A percentile compares a stretch with the other conserved stretches of the same genome.
Evolutionary conservation across 2,113 vertebrate species (phyloP).

Genomic region (Hirundichthys speculiger): DNA sequence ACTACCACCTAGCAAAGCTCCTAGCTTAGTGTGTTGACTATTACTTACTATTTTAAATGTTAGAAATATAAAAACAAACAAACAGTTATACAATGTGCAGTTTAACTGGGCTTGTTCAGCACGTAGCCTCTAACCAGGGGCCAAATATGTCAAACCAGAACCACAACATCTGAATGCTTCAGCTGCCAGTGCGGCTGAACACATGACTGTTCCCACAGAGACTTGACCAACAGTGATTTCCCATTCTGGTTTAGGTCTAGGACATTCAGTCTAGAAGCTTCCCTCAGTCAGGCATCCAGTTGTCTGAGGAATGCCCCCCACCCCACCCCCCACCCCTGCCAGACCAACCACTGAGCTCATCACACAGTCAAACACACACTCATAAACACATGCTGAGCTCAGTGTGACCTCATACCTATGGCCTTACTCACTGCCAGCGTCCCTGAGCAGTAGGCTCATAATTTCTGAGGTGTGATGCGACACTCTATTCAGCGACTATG

Average conservation of each 20-base stretch:
- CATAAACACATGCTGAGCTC: constrained; percentile 40
- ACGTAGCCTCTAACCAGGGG: no score
- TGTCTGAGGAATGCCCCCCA: constrained; percentile 61
- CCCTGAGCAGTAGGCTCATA: constrained; percentile 52
- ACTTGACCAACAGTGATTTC: constrained; percentile 36
- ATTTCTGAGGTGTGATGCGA: constrained; percentile 63
- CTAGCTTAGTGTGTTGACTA: no score
- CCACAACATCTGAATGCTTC: no score
- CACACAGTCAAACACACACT: constrained; percentile 7
- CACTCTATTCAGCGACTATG: constrained; percentile 49
- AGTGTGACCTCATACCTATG: constrained; percentile 38
- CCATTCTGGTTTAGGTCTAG: constrained; percentile 29
- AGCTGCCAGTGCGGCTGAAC: not conserved
- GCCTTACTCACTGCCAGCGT: constrained; percentile 53
- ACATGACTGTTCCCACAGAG: constrained; percentile 25
- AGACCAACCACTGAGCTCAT: constrained; percentile 67
- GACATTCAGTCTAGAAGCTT: constrained; percentile 69
- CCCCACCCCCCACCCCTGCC: constrained; percentile 29
- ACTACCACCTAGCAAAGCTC: no score
- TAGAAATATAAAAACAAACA: no score
- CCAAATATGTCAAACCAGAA: no score
- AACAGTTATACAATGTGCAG: no score
- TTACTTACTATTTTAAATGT: no score
- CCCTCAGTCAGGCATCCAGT: constrained; percentile 51
- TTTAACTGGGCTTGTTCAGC: no score